These are phyloP conservation scores for Iphiclides podalirius DNA, from an alignment of 2,888 invertebrate genomes.

Conservation along the genomic window DNA sequence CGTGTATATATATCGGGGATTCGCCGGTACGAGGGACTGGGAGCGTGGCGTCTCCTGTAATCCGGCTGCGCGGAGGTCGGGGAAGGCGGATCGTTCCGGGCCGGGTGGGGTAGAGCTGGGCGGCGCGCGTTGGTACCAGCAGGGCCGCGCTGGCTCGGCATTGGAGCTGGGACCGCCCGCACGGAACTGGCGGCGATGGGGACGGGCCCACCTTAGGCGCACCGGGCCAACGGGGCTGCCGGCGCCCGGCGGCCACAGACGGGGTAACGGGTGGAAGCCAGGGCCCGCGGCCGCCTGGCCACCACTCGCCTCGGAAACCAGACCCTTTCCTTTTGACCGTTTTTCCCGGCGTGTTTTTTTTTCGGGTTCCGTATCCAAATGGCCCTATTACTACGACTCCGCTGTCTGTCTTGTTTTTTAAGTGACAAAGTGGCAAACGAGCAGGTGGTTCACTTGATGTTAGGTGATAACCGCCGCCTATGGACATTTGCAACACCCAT, in stretches of 20 bases:
- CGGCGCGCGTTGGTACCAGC: neutral
- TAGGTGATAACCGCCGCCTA: no score
- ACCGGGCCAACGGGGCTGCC: neutral
- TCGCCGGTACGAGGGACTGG: conserved; percentile 1
- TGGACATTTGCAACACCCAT: no score
- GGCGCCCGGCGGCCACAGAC: neutral
- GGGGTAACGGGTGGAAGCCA: conserved; percentile 79
- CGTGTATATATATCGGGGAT: neutral
- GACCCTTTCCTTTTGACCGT: conserved; percentile 59
- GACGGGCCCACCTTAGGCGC: neutral
- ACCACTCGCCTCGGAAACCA: conserved; percentile 61
- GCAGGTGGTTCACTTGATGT: no score
- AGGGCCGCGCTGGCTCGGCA: neutral
- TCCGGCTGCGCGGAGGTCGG: conserved; percentile 22
- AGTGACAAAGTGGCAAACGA: no score
- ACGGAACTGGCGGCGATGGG: neutral
- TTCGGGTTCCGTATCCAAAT: no score
- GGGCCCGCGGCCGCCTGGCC: conserved; percentile 83
- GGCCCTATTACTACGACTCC: no score
- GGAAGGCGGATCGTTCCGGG: conserved; percentile 13
- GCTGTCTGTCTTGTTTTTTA: no score
- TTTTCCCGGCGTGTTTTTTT: no score
- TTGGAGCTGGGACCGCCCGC: neutral
- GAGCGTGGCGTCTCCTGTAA: conserved; percentile 22
- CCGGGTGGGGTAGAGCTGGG: neutral